Conservation (phyloP, 2,113 vertebrate species). For the Opisthocomus hoazin region DNA sequence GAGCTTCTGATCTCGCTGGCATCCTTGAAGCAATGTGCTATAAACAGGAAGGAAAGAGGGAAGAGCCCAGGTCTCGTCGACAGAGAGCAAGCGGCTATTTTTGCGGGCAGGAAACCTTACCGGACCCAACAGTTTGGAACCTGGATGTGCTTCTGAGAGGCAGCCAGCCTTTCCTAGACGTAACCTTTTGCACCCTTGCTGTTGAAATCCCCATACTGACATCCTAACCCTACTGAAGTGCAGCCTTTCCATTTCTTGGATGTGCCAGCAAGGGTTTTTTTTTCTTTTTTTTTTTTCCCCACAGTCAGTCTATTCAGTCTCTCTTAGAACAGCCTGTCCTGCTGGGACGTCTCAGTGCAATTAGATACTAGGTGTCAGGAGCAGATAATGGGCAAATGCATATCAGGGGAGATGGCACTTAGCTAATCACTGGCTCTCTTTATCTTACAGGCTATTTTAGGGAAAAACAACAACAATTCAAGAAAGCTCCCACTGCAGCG, state of each 20-base stretch:
- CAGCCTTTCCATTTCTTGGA: background rate
- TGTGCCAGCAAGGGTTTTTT: background rate
- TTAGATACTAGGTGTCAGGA: conserved; percentile 37
- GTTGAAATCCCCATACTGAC: background rate
- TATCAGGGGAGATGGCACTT: conserved; percentile 39
- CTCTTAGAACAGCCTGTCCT: background rate
- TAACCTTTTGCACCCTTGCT: background rate
- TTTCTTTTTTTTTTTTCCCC: background rate
- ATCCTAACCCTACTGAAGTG: background rate
- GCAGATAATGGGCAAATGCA: background rate
- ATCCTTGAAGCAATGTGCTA: background rate
- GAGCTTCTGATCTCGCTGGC: background rate
- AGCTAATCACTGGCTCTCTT: background rate
- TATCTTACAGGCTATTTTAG: conserved; percentile 34
- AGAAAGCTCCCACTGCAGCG: background rate
- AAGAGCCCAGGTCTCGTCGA: background rate
- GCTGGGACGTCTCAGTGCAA: background rate
- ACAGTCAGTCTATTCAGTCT: background rate
- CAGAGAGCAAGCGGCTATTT: background rate
- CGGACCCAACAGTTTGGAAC: background rate
- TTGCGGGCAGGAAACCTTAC: background rate
- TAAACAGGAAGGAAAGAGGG: background rate
- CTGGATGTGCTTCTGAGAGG: background rate
- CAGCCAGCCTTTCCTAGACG: background rate
- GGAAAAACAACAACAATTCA: conserved; percentile 23